These are phyloP conservation scores for Microcebus lehilahytsara DNA, from an alignment of 2,113 vertebrate genomes.

Conservation along the genomic window DNA sequence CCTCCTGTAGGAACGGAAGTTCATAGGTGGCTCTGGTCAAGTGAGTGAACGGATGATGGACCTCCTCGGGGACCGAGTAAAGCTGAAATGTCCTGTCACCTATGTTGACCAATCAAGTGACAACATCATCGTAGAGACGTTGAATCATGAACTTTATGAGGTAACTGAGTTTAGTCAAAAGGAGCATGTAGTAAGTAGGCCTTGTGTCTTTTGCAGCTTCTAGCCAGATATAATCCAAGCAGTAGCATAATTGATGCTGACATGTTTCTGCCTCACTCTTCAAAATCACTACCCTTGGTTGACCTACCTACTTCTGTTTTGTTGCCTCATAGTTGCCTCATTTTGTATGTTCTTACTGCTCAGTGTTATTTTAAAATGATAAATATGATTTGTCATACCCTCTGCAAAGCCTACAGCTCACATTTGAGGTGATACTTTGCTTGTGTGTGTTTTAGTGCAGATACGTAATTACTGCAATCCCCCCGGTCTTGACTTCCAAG, in stretches of 20 bases:
- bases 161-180: slow-evolving; percentile 84
- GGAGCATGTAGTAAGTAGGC: slow-evolving; percentile 54
- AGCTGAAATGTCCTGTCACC: slow-evolving; percentile 90
- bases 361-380: slow-evolving; percentile 46
- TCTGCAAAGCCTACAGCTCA: slow-evolving; percentile 17
- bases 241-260: slow-evolving; percentile 56
- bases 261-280: slow-evolving; percentile 45
- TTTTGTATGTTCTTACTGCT: slow-evolving; percentile 33
- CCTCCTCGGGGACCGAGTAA: slow-evolving; percentile 89
- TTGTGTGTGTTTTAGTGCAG: slow-evolving; percentile 85
- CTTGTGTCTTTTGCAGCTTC: slow-evolving; percentile 69
- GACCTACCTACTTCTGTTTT: slow-evolving; percentile 23
- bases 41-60: slow-evolving; percentile 92
- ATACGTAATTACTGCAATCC: slow-evolving; percentile 93
- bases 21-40: slow-evolving; percentile 93
- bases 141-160: slow-evolving; percentile 89
- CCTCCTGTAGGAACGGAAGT: slow-evolving; percentile 93
- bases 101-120: slow-evolving; percentile 92
- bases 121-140: slow-evolving; percentile 90
- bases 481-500: slow-evolving; percentile 91
- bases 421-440: slow-evolving; percentile 41
- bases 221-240: slow-evolving; percentile 72
- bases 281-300: slow-evolving; percentile 48
- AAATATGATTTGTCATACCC: background rate
- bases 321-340: background rate